A percentile compares a stretch with the other conserved stretches of the same genome.
These are phyloP conservation scores for Brassicogethes aeneus DNA, from an alignment of 2,888 invertebrate genomes.

Conservation along the genomic window DNA sequence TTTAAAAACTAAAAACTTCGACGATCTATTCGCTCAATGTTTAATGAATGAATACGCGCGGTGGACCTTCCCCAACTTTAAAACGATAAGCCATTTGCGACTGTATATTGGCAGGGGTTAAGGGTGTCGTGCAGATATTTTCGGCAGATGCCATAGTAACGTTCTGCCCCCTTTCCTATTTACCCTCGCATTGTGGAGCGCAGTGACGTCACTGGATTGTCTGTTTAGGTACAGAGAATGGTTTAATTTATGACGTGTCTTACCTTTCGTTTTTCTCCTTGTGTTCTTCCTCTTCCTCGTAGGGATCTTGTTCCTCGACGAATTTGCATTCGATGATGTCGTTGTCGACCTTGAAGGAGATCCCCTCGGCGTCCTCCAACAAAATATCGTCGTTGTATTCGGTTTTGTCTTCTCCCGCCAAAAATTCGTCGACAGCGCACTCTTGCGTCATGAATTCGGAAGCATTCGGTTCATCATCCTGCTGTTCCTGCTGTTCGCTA, in stretches of 20 bases:
- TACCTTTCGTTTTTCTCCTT: conserved; percentile 12
- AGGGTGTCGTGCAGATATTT: conserved; percentile 1
- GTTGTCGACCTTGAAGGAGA: conserved; percentile 24
- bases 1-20: no score
- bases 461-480: conserved; percentile 20
- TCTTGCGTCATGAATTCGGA: conserved; percentile 27
- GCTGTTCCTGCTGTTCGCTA: conserved; percentile 20
- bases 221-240: not conserved
- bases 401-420: conserved; percentile 32
- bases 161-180: conserved; percentile 5
- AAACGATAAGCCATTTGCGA: conserved; percentile 5
- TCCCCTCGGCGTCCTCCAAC: conserved; percentile 17
- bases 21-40: no score
- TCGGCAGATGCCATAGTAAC: conserved; percentile 19
- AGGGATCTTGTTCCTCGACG: conserved; percentile 7
- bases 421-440: conserved; percentile 32
- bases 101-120: conserved; percentile 3
- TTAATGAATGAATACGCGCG: no score
- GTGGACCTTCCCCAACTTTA: conserved; percentile 10
- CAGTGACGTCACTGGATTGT: conserved; percentile 27
- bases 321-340: conserved; percentile 19
- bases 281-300: conserved; percentile 14
- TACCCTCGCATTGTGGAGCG: conserved; percentile 19
- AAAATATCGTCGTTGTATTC: conserved; percentile 22
- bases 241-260: no score